A percentile compares a stretch with the other conserved stretches of the same genome.
Conservation (phyloP, 2,113 vertebrate genomes). For the Entomyzon cyanotis region DNA sequence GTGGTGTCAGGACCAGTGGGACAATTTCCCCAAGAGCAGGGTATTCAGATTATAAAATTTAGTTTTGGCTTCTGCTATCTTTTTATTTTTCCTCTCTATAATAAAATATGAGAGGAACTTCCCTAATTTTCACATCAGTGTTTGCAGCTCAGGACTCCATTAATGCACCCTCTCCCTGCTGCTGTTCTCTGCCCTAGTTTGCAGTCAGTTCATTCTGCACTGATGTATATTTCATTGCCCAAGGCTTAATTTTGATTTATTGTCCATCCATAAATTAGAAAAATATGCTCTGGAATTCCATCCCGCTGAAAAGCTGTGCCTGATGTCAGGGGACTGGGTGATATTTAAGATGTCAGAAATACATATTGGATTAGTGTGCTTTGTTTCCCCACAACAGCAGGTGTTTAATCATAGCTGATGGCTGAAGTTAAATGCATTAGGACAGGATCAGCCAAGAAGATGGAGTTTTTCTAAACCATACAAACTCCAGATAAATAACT, state of each 20-base stretch:
- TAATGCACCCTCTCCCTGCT: slow-evolving; percentile 76
- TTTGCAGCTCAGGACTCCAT: slow-evolving; percentile 78
- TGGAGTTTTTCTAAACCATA: slow-evolving; percentile 88
- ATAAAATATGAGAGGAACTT: slow-evolving; percentile 68
- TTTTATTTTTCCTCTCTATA: slow-evolving; percentile 41
- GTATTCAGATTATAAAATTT: not conserved
- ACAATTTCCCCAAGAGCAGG: not conserved
- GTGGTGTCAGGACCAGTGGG: not conserved
- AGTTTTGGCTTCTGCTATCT: not conserved
- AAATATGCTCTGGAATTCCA: slow-evolving; percentile 99
- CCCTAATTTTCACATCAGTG: slow-evolving; percentile 68
- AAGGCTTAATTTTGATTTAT: slow-evolving; percentile 99
- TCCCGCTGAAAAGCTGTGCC: slow-evolving; percentile 92
- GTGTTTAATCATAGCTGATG: slow-evolving; percentile 99
- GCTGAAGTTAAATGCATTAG: slow-evolving; percentile 98
- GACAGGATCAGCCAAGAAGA: slow-evolving; percentile 94
- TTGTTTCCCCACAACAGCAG: slow-evolving; percentile 99
- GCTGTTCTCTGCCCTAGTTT: slow-evolving; percentile 88
- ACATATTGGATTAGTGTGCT: slow-evolving; percentile 99
- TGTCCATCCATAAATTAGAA: slow-evolving; percentile 99
- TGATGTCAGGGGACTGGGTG: slow-evolving; percentile 98
- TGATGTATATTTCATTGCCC: slow-evolving; percentile 99
- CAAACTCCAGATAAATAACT: slow-evolving; percentile 87
- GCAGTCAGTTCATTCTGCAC: slow-evolving; percentile 89
- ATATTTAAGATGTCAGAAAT: slow-evolving; percentile 99